Conservation (phyloP, 1,140 invertebrate species). For the Drosophila miranda region DNA sequence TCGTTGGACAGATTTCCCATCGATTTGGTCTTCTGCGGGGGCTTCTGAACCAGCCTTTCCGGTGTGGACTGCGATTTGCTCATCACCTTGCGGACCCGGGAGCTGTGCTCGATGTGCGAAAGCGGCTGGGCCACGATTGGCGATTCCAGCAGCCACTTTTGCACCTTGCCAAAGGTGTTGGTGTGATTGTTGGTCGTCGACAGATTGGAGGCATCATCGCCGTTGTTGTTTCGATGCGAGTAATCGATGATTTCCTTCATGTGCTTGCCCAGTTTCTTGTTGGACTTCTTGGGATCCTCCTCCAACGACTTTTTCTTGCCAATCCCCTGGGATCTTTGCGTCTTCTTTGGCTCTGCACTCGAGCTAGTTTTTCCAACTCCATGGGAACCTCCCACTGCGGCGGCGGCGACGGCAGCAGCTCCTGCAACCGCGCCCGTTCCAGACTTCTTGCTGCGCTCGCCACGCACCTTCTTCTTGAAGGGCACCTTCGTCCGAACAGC, state of each 20-base stretch:
- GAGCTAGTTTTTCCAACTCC: constrained; percentile 34
- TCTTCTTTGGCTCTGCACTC: constrained; percentile 56
- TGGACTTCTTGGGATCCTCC: constrained; percentile 80
- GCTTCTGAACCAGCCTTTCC: constrained; percentile 67
- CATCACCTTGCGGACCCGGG: constrained; percentile 75
- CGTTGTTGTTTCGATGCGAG: constrained; percentile 74
- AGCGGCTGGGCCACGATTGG: constrained; percentile 82
- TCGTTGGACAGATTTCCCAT: constrained; percentile 83
- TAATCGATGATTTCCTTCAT: constrained; percentile 91
- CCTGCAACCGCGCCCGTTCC: constrained; percentile 15
- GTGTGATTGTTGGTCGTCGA: constrained; percentile 85
- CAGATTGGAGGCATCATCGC: constrained; percentile 78
- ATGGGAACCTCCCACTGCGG: constrained; percentile 11
- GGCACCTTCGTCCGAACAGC: constrained; percentile 89
- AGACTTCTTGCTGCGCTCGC: constrained; percentile 84
- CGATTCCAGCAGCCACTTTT: constrained; percentile 91
- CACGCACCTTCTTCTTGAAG: constrained; percentile 89
- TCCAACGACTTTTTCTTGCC: constrained; percentile 70
- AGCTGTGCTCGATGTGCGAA: constrained; percentile 86
- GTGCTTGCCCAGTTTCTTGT: constrained; percentile 83
- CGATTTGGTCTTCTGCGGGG: constrained; percentile 80
- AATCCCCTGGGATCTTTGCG: constrained; percentile 42
- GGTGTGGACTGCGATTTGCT: constrained; percentile 80
- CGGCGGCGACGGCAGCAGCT: constrained; percentile 7
- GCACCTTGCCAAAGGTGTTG: constrained; percentile 91